Base-by-base conservation (phyloP, 1,140 invertebrate species). In the Drosophila lini region DNA sequence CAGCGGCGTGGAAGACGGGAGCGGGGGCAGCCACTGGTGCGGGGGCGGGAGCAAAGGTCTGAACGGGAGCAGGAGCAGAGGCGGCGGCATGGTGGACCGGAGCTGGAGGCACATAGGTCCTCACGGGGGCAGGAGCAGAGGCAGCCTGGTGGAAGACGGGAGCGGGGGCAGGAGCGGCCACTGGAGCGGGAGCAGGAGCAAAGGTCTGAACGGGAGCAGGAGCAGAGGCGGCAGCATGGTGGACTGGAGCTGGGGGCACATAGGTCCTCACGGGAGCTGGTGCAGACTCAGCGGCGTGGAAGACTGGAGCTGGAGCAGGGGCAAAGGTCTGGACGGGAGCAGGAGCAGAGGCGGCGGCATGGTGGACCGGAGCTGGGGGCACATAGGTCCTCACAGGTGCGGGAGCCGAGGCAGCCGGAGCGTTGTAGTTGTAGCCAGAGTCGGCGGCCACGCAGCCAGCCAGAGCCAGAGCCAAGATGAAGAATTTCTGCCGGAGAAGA, bases 371-470 rank as follows among this genome's bases (percentile, higher is more conserved):
- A 9, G 62, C 47, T 22, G 73, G 56, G 7, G 74, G 42, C 41
- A 68, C 44, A 31, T 60, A 52, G 16, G 56, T 58, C 31, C 70
- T 64, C 5, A 47, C 62, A 4, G 77, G 65, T 2, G 71, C 62
- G 0, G 78, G 71, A 19, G 48, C 48, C 28, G 70, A 67, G 38
- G 76, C 73, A 6, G 48, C 82, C 4, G 83, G 82, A 10, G 69
- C 77, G 25, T 48, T 63, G 55, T 89, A 89, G 53, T 89, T 89
- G 53, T 89, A 89, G 78, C 84, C 84, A 13, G 69, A 57, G 5
- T 89, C 78, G 44, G 84, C 84, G 42, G 55, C 52, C 11, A 67
- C 84, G 60, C 77, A 81, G 41, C 78, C 84, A 59, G 75, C 62
- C 63, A 89, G 41, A 67, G 80, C 81, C 77, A 89, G 53, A 69